phyloP scores from a whole-genome alignment of 2,888 invertebrate species.

The Didymodactylos carnosus region DNA sequence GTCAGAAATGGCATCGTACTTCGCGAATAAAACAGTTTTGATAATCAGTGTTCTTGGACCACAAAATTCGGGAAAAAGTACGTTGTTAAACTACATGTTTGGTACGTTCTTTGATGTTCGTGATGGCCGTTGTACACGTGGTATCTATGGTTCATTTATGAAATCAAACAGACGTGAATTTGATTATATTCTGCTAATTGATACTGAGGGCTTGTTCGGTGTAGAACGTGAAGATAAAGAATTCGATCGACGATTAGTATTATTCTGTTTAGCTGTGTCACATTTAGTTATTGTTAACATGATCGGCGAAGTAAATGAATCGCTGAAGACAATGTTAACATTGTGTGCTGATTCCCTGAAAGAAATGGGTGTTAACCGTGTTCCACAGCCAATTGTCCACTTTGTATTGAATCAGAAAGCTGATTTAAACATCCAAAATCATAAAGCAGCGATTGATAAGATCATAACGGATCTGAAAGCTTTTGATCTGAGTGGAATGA shows the following conservation, averaged over 20 bases:
- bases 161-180: background rate
- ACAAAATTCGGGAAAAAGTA: background rate
- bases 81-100: background rate
- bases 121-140: background rate
- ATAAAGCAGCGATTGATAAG: background rate
- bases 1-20: no score
- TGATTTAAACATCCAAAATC: background rate
- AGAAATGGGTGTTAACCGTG: background rate
- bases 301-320: background rate
- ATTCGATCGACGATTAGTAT: background rate
- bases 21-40: background rate
- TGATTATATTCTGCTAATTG: background rate
- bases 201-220: background rate
- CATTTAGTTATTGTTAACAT: background rate
- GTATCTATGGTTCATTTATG: background rate
- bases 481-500: background rate
- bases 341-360: background rate
- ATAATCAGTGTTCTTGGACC: background rate
- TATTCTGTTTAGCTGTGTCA: constrained; percentile 1
- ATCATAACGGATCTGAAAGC: background rate
- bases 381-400: background rate
- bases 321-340: background rate
- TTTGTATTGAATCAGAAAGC: background rate
- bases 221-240: background rate
- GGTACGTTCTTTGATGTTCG: background rate